A percentile compares a stretch with the other conserved stretches of the same genome.
phyloP scores from a whole-genome alignment of 53 echinoderm and acorn worm genomes.

The Temnopleurus reevesii region DNA sequence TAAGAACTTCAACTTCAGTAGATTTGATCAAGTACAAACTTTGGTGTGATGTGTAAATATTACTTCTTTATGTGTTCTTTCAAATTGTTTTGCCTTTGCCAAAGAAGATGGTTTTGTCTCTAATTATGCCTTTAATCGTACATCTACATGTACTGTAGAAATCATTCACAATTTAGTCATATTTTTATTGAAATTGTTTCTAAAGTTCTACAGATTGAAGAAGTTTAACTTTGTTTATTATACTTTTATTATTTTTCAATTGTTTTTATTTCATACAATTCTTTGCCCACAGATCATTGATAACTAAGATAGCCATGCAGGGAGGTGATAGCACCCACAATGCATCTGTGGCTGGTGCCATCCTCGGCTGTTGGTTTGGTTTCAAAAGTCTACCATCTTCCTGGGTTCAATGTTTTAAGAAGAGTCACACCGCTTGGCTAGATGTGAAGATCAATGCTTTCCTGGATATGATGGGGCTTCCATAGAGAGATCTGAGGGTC shows the following conservation, averaged over 20 bases:
- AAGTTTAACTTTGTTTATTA: not conserved
- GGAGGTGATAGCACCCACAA: slow-evolving; percentile 81
- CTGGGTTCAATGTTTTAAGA: slow-evolving; percentile 65
- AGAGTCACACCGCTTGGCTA: slow-evolving; percentile 68
- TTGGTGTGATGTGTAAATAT: too few relatives aligned
- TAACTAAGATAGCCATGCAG: slow-evolving; percentile 72
- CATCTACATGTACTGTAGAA: too few relatives aligned
- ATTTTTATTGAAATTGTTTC: too few relatives aligned
- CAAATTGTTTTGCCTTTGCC: too few relatives aligned
- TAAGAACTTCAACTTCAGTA: too few relatives aligned
- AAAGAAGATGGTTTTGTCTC: too few relatives aligned
- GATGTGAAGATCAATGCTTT: slow-evolving; percentile 79
- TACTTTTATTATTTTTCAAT: not conserved
- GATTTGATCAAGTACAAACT: too few relatives aligned
- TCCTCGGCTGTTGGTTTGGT: slow-evolving; percentile 76
- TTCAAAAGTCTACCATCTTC: slow-evolving; percentile 67
- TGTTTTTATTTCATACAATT: not conserved
- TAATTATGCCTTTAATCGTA: too few relatives aligned
- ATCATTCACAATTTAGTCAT: too few relatives aligned
- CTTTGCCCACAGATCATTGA: slow-evolving; percentile 41
- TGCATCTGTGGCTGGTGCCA: slow-evolving; percentile 74
- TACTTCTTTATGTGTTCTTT: too few relatives aligned
- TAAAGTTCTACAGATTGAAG: too few relatives aligned
- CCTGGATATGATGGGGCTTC: slow-evolving; percentile 86
- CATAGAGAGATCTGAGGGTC: too few relatives aligned